These are phyloP conservation scores for Gorsachius magnificus DNA, from an alignment of 2,797 vertebrate species.

Conservation along the genomic window DNA sequence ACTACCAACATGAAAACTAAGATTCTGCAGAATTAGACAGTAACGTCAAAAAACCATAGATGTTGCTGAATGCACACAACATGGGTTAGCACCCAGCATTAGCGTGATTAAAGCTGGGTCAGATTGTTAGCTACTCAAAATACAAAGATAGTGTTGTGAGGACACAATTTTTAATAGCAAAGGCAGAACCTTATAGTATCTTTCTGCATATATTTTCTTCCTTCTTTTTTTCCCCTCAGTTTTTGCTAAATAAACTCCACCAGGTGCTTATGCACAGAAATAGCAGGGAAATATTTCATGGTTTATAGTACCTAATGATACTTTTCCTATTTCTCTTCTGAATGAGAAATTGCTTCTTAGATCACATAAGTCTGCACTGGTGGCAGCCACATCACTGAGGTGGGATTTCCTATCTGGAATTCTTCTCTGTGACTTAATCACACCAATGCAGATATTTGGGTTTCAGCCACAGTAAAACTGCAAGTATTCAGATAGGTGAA, in stretches of 20 bases:
- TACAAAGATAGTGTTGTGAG: not conserved
- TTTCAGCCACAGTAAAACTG: not conserved
- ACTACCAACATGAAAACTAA: not conserved
- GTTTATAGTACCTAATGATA: not conserved
- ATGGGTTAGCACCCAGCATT: not conserved
- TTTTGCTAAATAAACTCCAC: not conserved
- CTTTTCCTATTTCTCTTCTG: not conserved
- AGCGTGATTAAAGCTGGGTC: not conserved
- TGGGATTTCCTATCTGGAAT: not conserved
- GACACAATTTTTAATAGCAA: not conserved
- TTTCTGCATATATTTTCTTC: not conserved
- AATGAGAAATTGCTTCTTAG: not conserved
- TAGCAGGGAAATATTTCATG: not conserved
- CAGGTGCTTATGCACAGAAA: not conserved
- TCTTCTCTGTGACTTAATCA: slow-evolving; percentile 8
- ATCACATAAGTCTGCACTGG: not conserved
- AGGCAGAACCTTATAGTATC: not conserved
- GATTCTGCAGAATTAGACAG: not conserved
- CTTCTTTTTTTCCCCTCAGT: not conserved
- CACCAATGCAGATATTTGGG: not conserved
- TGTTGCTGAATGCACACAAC: not conserved
- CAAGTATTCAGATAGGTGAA: not conserved
- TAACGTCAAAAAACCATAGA: not conserved
- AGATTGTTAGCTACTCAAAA: not conserved
- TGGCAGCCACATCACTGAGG: not conserved